Conservation (phyloP, 2,113 vertebrate species). For the Zeus faber region DNA sequence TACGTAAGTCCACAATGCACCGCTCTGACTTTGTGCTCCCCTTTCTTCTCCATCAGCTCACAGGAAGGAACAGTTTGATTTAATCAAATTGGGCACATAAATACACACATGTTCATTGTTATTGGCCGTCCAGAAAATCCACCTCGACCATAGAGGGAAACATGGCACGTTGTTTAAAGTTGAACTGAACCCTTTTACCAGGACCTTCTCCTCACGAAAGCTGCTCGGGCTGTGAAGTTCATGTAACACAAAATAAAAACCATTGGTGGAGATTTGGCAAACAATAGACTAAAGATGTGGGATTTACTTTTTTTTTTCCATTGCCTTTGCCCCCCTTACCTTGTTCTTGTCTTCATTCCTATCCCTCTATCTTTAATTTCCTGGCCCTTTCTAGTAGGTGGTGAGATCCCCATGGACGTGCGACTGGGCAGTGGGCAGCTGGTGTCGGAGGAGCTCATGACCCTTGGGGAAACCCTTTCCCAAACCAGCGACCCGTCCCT, state of each 20-base stretch:
- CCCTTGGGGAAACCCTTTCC: conserved; percentile 93
- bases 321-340: neutral
- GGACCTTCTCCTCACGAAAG: neutral
- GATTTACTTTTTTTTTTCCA: too few relatives aligned
- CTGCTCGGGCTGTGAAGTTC: conserved; percentile 9
- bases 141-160: conserved; percentile 34
- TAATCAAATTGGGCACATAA: conserved; percentile 53
- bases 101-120: conserved; percentile 43
- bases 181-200: conserved; percentile 28
- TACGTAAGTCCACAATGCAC: conserved; percentile 37
- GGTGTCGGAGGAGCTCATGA: conserved; percentile 98
- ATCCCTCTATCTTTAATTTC: neutral
- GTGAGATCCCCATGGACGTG: conserved; percentile 95
- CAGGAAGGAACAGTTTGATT: conserved; percentile 41
- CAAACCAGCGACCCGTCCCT: conserved; percentile 95
- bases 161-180: conserved; percentile 32
- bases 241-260: conserved; percentile 3
- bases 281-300: neutral
- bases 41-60: conserved; percentile 29
- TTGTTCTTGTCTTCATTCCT: neutral
- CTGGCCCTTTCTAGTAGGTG: conserved; percentile 80
- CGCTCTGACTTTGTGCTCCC: conserved; percentile 28
- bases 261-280: conserved; percentile 7
- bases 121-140: conserved; percentile 37
- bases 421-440: conserved; percentile 91